Base-by-base conservation (phyloP, 2,113 vertebrate species). In the Thryonomys swinderianus region DNA sequence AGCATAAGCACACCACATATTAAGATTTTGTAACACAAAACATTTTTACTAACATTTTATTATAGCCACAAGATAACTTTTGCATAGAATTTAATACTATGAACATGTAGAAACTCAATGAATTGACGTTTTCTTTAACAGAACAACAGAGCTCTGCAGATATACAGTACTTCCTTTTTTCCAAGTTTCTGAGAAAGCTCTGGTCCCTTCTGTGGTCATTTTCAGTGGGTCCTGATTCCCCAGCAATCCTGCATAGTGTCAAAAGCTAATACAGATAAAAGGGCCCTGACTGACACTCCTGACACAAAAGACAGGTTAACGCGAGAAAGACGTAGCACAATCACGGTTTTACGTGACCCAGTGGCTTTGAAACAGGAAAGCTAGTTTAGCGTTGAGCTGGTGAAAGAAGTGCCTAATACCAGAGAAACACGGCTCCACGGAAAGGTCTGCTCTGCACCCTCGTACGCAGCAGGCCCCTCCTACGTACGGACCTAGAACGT, bases 51-150 rank as follows among this genome's bases (percentile, higher is more conserved):
- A 66, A 42, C 81, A 66, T 82, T 92, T 85, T 90, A 20, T 76
- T 71, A 27, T 32, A 40, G 8, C 3, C 20, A 71, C 42, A 48
- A 61, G 42, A 85, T 61, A 91, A 64, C 23, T 78, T 84, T 7
- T 71, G 32, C 37, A 76, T 57, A 40, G 20, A 67, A n/a, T 66
- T 67, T 53, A 87, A 6, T 83, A 45, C 13, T 45, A 83, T 30
- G 32, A 78, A 8, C 30, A 32, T 30, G 4, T 45, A 45, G 71
- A 42, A 74, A 74, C 34, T 66, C 40, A 76, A 30, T 27, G 32
- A 94, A 45, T 34, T n/a, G 66, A 57, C 51, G n/a, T 59, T 90
- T 90, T 73, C 34, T 64, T 86, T 90, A 64, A 74, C n/a, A 87
- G 8, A 87, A 30, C 34, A 42, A 64, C 3, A 57, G 42, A 69